These are phyloP conservation scores for Spea multiplicata DNA, from an alignment of 2,113 vertebrate species.

Conservation along the genomic window DNA sequence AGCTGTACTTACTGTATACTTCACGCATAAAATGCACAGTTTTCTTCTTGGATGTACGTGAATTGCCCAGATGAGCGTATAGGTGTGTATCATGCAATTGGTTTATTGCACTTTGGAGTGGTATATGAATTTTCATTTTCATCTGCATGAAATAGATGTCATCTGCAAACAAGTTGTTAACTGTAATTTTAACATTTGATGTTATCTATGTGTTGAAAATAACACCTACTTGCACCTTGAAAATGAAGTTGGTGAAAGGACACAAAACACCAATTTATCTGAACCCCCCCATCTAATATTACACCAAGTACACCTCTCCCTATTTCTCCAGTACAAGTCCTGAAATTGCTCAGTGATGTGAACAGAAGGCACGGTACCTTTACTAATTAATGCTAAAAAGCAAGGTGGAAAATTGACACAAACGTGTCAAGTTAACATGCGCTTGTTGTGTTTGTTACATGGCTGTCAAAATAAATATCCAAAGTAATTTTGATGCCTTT, in stretches of 20 bases:
- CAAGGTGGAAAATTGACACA: conserved; percentile 33
- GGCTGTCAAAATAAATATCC: conserved; percentile 39
- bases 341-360: conserved; percentile 26
- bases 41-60: background rate
- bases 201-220: conserved; percentile 28
- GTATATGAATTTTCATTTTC: conserved; percentile 32
- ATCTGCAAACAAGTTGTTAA: conserved; percentile 39
- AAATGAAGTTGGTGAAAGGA: conserved; percentile 2
- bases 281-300: background rate
- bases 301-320: conserved; percentile 12
- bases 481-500: conserved; percentile 10
- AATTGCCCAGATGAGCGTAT: conserved; percentile 4
- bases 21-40: too few relatives aligned
- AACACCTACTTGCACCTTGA: conserved; percentile 23
- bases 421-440: conserved; percentile 9
- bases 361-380: conserved; percentile 21
- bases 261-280: background rate
- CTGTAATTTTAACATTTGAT: conserved; percentile 11
- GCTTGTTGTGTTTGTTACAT: conserved; percentile 32
- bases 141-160: conserved; percentile 20
- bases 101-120: conserved; percentile 30
- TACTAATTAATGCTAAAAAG: conserved; percentile 38
- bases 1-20: too few relatives aligned
- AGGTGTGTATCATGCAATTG: conserved; percentile 4
- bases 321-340: conserved; percentile 5